Evolutionary conservation across 2,113 vertebrate genomes (phyloP), one percentile per base, ranked within the genome.

Genomic region (Thamnophis sirtalis): DNA sequence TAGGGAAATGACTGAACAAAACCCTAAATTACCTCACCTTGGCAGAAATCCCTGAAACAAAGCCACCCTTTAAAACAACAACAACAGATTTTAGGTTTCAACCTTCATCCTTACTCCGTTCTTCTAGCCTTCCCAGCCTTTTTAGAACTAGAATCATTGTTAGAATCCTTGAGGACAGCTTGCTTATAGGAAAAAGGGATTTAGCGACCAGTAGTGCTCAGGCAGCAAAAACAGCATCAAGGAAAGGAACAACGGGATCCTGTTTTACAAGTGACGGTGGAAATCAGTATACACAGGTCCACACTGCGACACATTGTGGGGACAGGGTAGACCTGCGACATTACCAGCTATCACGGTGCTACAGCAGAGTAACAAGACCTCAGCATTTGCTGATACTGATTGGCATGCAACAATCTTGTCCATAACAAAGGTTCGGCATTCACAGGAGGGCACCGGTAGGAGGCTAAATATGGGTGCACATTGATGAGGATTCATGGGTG

Each of bases 341-440:
- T 51, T 22, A 60, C 73, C 51, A 56, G 88, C 88, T 4, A 80
- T 49, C 50, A 51, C 5, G n/a, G 86, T 63, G 55, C 68, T 22
- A 58, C 53, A 33, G 51, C 58, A 55, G 60, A 38, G 24, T 73
- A n/a, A 91, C 86, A 86, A 80, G 73, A 89, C 43, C 88, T 89
- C 88, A 86, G 73, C n/a, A 17, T 55, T 53, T 89, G 84, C 51
- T 11, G 85, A 33, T 56, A 85, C 38, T 54, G 80, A 58, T 88
- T 48, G 38, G 63, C 91, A 92, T 92, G 91, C 91, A 92, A 63
- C 87, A 51, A 3, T 89, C 17, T 21, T 54, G 51, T 89, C 87
- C 91, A 53, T 43, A 80, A 43, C 1, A 55, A 38, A 85, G 87
- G 55, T 89, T 21, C 85, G 73, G 87, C 73, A 10, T 56, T 88